Base-by-base conservation (phyloP, 2,797 vertebrate species). In the Denticeps clupeoides region DNA sequence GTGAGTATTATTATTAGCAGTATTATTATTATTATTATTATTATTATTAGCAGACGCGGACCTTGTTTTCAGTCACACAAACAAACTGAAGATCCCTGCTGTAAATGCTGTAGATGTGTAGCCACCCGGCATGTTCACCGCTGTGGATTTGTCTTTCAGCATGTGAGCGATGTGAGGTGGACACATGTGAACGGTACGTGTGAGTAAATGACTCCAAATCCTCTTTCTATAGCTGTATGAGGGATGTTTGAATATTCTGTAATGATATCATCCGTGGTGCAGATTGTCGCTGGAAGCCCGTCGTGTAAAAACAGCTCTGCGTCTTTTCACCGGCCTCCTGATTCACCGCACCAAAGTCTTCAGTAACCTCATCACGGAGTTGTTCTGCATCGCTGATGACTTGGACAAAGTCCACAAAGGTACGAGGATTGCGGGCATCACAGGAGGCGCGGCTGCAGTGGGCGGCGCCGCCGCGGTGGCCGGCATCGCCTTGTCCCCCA, bases 401-500 rank as follows among this genome's bases (percentile, higher is more conserved):
- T 47, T 77, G 0, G 29, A 47, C 24, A 43, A 41, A 16, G 46
- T 60, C 8, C 58, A 56, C 28, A 75, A 66, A 42, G 53, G 56
- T 9, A 59, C 65, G 4, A 64, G 61, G 49, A 61, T 72, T 0
- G 70, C 64, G 5, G 71, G 64, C 16, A 70, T 78, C 21, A 70
- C 68, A 1, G 71, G 73, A 7, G 70, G 69, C 1, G 50, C 67
- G 1, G 18, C 45, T 4, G 56, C 53, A 1, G 40, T 51, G 1
- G 75, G 71, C 3, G 65, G 64, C 1, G 57, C 62, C 3, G 58
- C 70, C 1, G 62, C 68, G 12, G 62, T 54, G 1, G 66, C 73
- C 0, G 72, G 72, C 2, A 35, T 77, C 23, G 59, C 69, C 10
- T 53, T 74, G 5, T 47, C 54, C 3, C 71, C 72, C 0, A 2